phyloP scores from a whole-genome alignment of 1,140 invertebrate genomes.

The Batillaria attramentaria region DNA sequence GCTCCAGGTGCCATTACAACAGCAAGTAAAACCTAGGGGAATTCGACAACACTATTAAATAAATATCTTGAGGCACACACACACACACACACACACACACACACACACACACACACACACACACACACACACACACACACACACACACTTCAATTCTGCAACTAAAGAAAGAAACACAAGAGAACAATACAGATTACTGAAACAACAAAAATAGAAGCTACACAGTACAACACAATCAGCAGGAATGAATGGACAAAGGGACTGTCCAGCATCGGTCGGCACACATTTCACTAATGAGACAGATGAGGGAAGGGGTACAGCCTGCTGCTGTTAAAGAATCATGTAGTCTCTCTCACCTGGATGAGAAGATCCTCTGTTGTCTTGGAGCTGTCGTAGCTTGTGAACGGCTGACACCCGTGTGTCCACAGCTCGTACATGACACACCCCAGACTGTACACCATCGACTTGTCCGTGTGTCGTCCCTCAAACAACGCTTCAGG shows the following conservation, averaged over 20 bases:
- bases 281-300: background rate
- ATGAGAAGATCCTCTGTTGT: conserved; percentile 35
- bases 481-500: conserved; percentile 39
- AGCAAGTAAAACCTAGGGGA: too few relatives aligned
- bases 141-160: background rate
- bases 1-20: too few relatives aligned
- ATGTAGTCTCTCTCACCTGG: conserved; percentile 26
- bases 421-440: conserved; percentile 44
- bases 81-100: background rate
- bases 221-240: too few relatives aligned
- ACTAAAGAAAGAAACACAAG: too few relatives aligned
- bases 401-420: conserved; percentile 47
- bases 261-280: background rate
- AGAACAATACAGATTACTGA: too few relatives aligned
- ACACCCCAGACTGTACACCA: conserved; percentile 42
- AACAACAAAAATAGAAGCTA: too few relatives aligned
- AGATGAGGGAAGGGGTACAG: background rate
- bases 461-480: conserved; percentile 28
- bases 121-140: background rate
- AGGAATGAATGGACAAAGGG: background rate
- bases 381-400: conserved; percentile 33
- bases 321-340: background rate
- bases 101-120: too few relatives aligned
- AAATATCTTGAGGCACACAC: too few relatives aligned
- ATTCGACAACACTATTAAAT: background rate